Conservation (phyloP, 2,797 vertebrate genomes). For the Labroides dimidiatus region DNA sequence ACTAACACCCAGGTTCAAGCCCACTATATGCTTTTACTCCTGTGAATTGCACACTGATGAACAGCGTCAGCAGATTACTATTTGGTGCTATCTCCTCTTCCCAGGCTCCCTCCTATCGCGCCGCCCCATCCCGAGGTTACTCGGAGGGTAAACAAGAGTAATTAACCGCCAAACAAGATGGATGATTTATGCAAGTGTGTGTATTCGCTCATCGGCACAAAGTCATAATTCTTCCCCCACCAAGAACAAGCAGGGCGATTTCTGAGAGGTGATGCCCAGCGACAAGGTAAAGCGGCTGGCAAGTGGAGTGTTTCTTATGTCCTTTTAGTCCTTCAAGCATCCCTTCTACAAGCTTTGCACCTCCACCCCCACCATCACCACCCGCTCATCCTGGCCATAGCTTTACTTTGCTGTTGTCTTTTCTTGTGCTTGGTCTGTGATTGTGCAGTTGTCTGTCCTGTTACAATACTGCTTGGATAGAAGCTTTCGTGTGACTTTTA, state of each 20-base stretch:
- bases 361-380: not conserved
- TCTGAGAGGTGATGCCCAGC: constrained; percentile 60
- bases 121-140: constrained; percentile 79
- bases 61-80: constrained; percentile 79
- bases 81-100: constrained; percentile 79
- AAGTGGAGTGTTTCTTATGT: constrained; percentile 44
- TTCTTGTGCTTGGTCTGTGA: constrained; percentile 71
- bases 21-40: constrained; percentile 61
- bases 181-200: constrained; percentile 82
- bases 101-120: constrained; percentile 74
- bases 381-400: constrained; percentile 30
- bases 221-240: constrained; percentile 76
- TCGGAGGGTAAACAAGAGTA: constrained; percentile 83
- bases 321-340: constrained; percentile 64
- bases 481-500: constrained; percentile 63
- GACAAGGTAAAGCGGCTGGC: constrained; percentile 61
- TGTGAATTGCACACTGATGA: constrained; percentile 74
- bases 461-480: constrained; percentile 62
- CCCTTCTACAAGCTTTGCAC: constrained; percentile 23
- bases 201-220: constrained; percentile 75
- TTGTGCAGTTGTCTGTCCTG: constrained; percentile 71
- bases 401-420: constrained; percentile 73
- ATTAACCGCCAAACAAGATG: constrained; percentile 83
- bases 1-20: constrained; percentile 65
- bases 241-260: constrained; percentile 62